Evolutionary conservation across 2,888 invertebrate species (phyloP), one percentile per base, ranked within the genome.

Genomic region (Fragum sueziense): DNA sequence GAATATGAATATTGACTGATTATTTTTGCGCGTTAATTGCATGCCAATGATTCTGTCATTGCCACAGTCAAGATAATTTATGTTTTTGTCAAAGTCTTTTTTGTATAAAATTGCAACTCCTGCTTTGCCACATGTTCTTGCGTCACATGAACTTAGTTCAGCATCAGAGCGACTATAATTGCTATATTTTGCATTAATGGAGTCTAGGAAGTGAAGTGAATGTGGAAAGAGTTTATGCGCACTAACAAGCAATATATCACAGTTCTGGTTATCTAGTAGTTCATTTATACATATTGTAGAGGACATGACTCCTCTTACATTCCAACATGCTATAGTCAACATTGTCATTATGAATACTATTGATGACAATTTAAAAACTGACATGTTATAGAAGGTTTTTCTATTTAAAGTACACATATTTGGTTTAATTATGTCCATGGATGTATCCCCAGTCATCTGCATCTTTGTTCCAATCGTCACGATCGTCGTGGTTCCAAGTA

Each of bases 51-150:
- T 57, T 27, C 57, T 22, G 14, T 57, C 25, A 25, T 57, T 57
- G 2, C 57, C 57, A 57, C 57, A 57, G 14, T 57, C 57, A 4
- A 57, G 57, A 27, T 25, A 57, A 1, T 27, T 57, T 3, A 57
- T 14, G 14, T 25, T 20, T 22, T 57, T 57, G 2, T 11, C 27
- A 25, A 25, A 14, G 7, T 2, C 6, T 27, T n/a, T 57, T 25
- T 57, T 57, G 11, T 57, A 57, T 3, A 57, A 3, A 27, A 57
- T 57, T 25, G 57, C 22, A 11, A 57, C 22, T 25, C 57, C 57
- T 7, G 57, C 57, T 25, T 27, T 57, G 57, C 57, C 57, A 57
- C 57, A 57, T 57, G 57, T 57, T 57, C 57, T 57, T n/a, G 22
- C 52, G n/a, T 52, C 52, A 52, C 6, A 11, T 27, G 57, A 27